These are phyloP conservation scores for Podarcis lilfordi DNA, from an alignment of 2,797 vertebrate species.

Conservation along the genomic window DNA sequence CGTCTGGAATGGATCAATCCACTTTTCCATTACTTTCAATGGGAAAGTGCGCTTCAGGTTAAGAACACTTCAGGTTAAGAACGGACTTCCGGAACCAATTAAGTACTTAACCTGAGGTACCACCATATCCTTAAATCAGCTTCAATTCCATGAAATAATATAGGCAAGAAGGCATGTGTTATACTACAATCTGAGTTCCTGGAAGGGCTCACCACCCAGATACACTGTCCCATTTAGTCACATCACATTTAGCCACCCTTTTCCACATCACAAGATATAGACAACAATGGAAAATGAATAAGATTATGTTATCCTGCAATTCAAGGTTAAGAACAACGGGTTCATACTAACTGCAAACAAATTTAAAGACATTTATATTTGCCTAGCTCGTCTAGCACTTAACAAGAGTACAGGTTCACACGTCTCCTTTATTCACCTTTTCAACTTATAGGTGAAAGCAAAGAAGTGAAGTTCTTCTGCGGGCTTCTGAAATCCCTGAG, in stretches of 20 bases:
- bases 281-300: background rate
- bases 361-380: background rate
- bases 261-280: background rate
- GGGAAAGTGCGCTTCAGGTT: too few species aligned
- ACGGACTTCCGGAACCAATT: too few species aligned
- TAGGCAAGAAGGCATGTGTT: background rate
- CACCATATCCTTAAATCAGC: background rate
- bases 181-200: background rate
- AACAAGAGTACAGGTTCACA: background rate
- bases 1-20: too few species aligned
- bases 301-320: background rate
- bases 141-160: background rate
- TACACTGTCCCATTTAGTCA: background rate
- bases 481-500: background rate
- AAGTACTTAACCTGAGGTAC: too few species aligned
- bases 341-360: slow-evolving; percentile 7
- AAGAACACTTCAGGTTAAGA: too few species aligned
- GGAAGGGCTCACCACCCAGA: background rate
- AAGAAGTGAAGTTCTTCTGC: background rate
- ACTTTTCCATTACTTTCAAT: too few species aligned
- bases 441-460: slow-evolving; percentile 15
- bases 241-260: too few species aligned
- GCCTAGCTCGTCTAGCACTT: slow-evolving; percentile 19
- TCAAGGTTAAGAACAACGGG: background rate
- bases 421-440: background rate